Evolutionary conservation across 2,888 invertebrate genomes (phyloP).

Genomic region (Drosophila quinaria): DNA sequence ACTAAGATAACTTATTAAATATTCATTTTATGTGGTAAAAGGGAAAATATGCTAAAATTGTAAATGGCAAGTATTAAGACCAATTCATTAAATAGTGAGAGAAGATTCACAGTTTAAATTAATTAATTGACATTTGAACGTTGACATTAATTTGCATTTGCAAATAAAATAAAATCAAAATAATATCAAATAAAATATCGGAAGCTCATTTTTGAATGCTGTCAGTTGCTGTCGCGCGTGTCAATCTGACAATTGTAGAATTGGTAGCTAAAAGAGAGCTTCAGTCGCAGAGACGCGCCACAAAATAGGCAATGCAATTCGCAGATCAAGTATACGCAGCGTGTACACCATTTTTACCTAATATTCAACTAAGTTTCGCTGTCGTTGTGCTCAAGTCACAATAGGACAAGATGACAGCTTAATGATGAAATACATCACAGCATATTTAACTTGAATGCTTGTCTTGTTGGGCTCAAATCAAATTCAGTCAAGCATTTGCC

Average conservation of each 20-base stretch:
- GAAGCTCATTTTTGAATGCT: constrained; percentile 13
- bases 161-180: background rate
- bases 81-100: background rate
- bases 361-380: background rate
- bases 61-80: background rate
- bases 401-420: constrained; percentile 14
- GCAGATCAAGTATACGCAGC: constrained; percentile 36
- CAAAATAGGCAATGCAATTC: constrained; percentile 52
- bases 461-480: constrained; percentile 14
- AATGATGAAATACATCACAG: constrained; percentile 8
- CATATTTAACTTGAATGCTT: constrained; percentile 11
- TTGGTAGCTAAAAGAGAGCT: constrained; percentile 26
- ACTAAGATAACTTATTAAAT: constrained; percentile 4
- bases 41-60: background rate
- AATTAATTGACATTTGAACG: constrained; percentile 14
- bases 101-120: constrained; percentile 22
- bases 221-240: constrained; percentile 30
- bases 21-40: background rate
- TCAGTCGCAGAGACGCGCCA: constrained; percentile 4
- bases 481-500: constrained; percentile 37
- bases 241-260: constrained; percentile 46
- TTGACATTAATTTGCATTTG: constrained; percentile 8
- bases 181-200: constrained; percentile 1
- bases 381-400: constrained; percentile 2
- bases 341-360: constrained; percentile 2